phyloP scores from a whole-genome alignment of 2,888 invertebrate species.

The Tenodera sinensis region DNA sequence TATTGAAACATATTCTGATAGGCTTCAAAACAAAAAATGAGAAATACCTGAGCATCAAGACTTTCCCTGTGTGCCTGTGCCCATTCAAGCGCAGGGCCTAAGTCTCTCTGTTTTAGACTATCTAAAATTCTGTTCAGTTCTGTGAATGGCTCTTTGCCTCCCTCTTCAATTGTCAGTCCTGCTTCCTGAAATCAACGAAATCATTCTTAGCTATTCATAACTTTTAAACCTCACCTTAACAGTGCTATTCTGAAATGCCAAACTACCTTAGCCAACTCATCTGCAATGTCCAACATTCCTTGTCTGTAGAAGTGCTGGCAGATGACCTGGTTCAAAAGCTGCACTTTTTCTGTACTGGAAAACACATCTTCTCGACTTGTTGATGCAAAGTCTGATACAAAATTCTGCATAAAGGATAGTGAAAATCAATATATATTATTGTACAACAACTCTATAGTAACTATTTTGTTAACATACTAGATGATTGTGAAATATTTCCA shows the following conservation, averaged over 20 bases:
- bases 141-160: conserved; percentile 71
- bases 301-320: conserved; percentile 94
- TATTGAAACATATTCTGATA: not conserved
- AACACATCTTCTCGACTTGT: conserved; percentile 84
- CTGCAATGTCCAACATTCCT: conserved; percentile 90
- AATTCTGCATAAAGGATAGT: conserved; percentile 57
- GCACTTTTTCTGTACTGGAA: conserved; percentile 62
- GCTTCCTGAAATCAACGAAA: conserved; percentile 57
- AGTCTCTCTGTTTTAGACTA: conserved; percentile 74
- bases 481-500: too few species aligned
- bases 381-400: conserved; percentile 85
- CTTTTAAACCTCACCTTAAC: not conserved
- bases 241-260: not conserved
- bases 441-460: too few species aligned
- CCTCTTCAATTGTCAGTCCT: conserved; percentile 58
- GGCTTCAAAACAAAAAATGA: not conserved
- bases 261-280: conserved; percentile 63
- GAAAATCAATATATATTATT: too few species aligned
- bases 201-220: not conserved
- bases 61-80: conserved; percentile 69
- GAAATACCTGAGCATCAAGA: conserved; percentile 57
- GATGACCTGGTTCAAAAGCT: conserved; percentile 80
- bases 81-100: conserved; percentile 86
- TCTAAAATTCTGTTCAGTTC: conserved; percentile 86
- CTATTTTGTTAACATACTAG: too few species aligned